Base-by-base conservation (phyloP, 2,113 vertebrate species). In the Vireo altiloquus region DNA sequence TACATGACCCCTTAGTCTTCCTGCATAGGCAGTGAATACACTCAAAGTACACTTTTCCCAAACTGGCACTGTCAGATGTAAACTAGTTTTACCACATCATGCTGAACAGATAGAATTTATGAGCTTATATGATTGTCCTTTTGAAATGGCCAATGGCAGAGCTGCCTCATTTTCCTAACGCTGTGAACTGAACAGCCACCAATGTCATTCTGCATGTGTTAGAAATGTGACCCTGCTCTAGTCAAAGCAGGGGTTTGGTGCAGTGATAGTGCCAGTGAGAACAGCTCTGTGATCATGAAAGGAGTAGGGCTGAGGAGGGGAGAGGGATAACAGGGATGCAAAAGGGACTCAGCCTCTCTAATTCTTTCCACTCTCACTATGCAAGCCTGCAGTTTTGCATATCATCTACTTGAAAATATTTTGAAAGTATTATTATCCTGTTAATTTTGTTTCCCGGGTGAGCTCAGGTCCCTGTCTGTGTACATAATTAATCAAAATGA, bases 261-360 rank as follows among this genome's bases (percentile, higher is more conserved):
- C 1, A 1, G 13, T 61, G 59, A 44, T 50, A 2, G 10, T 63
- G 33, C 10, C 0, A 2, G 17, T 71, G 40, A 28, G 30, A 65
- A 18, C 1, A 2, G 27, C 24, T 66, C 44, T 78, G 60, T 60
- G n/a, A 46, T 21, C 1, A 0, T 37, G 44, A 63, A 12, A 72
- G 46, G 33, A 82, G 16, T 21, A 50, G 23, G 21, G 10, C 1
- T 64, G 70, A 71, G 54, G 22, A 44, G 7, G 15, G 17, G 9
- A 47, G 35, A 44, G 21, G 0, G 3, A 8, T 42, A 50, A 37
- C 6, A 39, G 42, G n/a, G 16, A 18, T 63, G 39, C 68, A 61
- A n/a, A 35, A 75, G 8, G 20, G 10, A 18, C 46, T 85, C 66
- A 59, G 42, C 39, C 42, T 77, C 77, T 77, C 68, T 59, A 21